Percentiles rank a stretch among this genome's conserved stretches.
phyloP scores from a whole-genome alignment of 2,888 invertebrate species.

The Pasiphila rectangulata region DNA sequence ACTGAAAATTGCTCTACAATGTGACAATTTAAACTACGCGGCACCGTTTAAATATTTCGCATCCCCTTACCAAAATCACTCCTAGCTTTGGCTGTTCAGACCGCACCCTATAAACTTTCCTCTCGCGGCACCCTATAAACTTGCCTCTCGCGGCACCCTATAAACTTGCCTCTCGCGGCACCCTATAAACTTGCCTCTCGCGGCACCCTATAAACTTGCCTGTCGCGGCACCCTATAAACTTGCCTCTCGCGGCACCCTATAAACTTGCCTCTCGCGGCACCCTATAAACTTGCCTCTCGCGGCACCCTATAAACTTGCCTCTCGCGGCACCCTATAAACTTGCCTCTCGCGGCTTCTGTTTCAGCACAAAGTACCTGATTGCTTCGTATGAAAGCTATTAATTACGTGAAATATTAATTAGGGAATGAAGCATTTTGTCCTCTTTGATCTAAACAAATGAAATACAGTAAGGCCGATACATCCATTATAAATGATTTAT shows the following conservation, averaged over 20 bases:
- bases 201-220: slow-evolving; percentile 22
- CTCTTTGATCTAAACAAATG: slow-evolving; percentile 10
- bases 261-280: slow-evolving; percentile 20
- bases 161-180: slow-evolving; percentile 20
- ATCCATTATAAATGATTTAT: no score
- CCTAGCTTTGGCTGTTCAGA: background rate
- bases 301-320: slow-evolving; percentile 22
- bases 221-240: slow-evolving; percentile 18
- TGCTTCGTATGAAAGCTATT: slow-evolving; percentile 26
- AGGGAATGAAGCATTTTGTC: slow-evolving; percentile 1
- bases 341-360: slow-evolving; percentile 19
- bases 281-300: slow-evolving; percentile 21
- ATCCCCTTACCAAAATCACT: background rate
- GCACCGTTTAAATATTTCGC: background rate
- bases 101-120: slow-evolving; percentile 17
- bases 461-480: no score
- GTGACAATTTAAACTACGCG: no score
- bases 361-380: slow-evolving; percentile 26
- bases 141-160: slow-evolving; percentile 20
- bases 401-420: slow-evolving; percentile 20
- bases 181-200: slow-evolving; percentile 21
- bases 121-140: slow-evolving; percentile 18
- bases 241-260: slow-evolving; percentile 20
- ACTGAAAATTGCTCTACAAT: no score
- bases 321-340: slow-evolving; percentile 14